Percentiles rank a stretch among this genome's conserved stretches.
phyloP scores from a whole-genome alignment of 2,888 invertebrate species.

The Volucella inflata region DNA sequence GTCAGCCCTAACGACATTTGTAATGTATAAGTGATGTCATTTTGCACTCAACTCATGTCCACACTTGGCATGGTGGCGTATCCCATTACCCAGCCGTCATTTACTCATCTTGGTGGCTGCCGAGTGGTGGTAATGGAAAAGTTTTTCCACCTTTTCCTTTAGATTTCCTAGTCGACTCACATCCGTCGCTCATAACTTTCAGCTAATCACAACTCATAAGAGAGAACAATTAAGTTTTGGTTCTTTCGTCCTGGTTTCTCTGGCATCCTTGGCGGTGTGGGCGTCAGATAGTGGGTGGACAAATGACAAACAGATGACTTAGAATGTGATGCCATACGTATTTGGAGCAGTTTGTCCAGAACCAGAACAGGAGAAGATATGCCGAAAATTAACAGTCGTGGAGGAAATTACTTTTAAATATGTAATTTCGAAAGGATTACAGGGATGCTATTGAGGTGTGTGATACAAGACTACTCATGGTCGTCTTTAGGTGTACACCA shows the following conservation, averaged over 20 bases:
- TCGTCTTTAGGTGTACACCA: conserved; percentile 19
- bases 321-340: conserved; percentile 14
- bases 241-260: conserved; percentile 19
- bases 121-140: conserved; percentile 55
- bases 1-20: conserved; percentile 52
- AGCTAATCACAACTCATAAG: conserved; percentile 67
- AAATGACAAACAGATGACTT: conserved; percentile 62
- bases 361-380: background rate
- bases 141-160: conserved; percentile 39
- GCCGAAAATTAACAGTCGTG: conserved; percentile 64
- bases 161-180: conserved; percentile 49
- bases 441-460: conserved; percentile 19
- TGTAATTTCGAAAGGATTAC: conserved; percentile 67
- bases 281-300: conserved; percentile 35
- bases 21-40: conserved; percentile 56
- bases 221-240: conserved; percentile 61
- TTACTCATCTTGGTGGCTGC: background rate
- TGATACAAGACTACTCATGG: background rate
- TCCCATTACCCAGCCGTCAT: conserved; percentile 41
- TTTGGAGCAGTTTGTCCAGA: conserved; percentile 25
- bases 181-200: conserved; percentile 65
- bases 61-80: conserved; percentile 45
- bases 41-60: conserved; percentile 62
- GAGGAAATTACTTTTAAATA: conserved; percentile 74
- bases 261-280: background rate